phyloP scores from a whole-genome alignment of 2,113 vertebrate species.

The Platysteira castanea region DNA sequence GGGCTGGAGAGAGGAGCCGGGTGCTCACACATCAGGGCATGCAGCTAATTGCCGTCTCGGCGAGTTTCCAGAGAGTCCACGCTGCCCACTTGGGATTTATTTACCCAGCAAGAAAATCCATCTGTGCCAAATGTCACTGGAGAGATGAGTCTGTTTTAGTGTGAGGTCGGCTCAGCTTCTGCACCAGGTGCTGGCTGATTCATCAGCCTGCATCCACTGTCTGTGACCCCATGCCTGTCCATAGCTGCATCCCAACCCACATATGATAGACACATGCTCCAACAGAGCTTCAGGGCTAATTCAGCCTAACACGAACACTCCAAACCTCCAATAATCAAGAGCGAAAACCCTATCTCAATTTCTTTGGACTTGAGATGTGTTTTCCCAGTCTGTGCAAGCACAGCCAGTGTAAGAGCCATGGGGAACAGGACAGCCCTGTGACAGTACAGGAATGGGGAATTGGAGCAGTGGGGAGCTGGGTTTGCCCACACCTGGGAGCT shows the following conservation, averaged over 20 bases:
- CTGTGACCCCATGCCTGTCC: neutral
- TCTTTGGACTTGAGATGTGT: neutral
- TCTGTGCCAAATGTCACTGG: accelerated
- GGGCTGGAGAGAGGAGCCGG: neutral
- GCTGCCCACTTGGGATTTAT: neutral
- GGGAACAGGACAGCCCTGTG: neutral
- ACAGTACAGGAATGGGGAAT: neutral
- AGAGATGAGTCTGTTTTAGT: neutral
- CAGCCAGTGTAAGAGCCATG: accelerated
- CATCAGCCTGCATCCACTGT: accelerated
- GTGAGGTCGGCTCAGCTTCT: neutral
- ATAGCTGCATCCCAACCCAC: accelerated
- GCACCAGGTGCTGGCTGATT: neutral
- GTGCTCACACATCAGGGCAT: accelerated
- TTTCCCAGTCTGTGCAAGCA: neutral
- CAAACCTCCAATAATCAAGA: neutral
- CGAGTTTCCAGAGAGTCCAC: neutral
- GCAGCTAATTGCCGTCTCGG: neutral
- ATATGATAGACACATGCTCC: accelerated
- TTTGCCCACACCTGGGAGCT: neutral
- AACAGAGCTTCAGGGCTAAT: neutral
- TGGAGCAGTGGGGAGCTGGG: neutral
- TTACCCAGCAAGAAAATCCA: neutral
- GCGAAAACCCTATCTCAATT: accelerated
- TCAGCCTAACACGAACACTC: accelerated